Evolutionary conservation across 2,113 vertebrate genomes (phyloP), one percentile per base, ranked within the genome.

Genomic region (Cheirogaleus medius): DNA sequence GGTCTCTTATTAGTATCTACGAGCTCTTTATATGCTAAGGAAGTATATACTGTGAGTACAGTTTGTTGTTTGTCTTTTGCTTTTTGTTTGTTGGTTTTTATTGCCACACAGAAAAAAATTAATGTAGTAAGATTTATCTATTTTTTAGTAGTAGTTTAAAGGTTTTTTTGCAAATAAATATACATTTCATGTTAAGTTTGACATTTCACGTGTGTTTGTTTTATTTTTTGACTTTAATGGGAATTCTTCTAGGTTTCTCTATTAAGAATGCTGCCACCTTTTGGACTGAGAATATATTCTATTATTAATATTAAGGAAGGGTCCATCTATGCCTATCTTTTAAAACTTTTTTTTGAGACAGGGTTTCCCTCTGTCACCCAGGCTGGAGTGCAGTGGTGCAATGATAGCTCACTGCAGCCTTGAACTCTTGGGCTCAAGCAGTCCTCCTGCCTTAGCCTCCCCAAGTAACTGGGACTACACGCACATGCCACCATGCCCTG

Each of bases 51-150:
- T 77, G 9, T 42, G 95, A 39, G 49, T 81, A 56, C 1, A 74
- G 8, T 68, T 87, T 78, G 14, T 90, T 80, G 18, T 87, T 68
- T 95, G 10, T 91, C 29, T 74, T 95, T 96, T 97, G n/a, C 68
- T 91, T 88, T 88, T 82, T 74, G 27, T 76, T 90, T 83, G 13
- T 81, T 96, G 78, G 8, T 64, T 94, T 89, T 82, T 91, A 68
- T 69, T 90, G 49, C 42, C 15, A 34, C 80, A 76, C 2, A 83
- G 76, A 56, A 84, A 87, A 77, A 56, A 18, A 25, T 91, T 66
- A 81, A 58, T 66, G 0, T 85, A 37, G 12, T 83, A 54, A 85
- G 77, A 88, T 58, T 80, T 92, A 66, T 66, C 27, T 80, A 1
- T 52, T 6, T 90, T 90, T 84, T 52, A 74, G 20, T 84, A 74